Conservation (phyloP, 2,113 vertebrate genomes). For the Marmota flaviventris region DNA sequence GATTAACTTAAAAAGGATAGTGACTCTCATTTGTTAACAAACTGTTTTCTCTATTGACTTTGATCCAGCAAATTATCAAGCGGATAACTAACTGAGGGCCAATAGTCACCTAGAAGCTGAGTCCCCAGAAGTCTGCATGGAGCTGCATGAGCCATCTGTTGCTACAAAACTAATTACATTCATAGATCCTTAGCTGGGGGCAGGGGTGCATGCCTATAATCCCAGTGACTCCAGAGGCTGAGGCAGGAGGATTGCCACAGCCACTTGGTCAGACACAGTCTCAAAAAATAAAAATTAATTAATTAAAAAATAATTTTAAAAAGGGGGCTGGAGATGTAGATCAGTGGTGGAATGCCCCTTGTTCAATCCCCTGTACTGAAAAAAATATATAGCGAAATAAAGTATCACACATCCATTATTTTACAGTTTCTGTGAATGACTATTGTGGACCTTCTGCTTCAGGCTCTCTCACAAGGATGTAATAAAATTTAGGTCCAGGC, state of each 20-base stretch:
- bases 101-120: accelerated
- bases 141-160: background rate
- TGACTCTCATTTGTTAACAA: background rate
- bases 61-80: background rate
- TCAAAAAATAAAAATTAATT: too few relatives aligned
- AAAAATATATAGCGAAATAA: too few relatives aligned
- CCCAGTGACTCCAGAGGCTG: too few relatives aligned
- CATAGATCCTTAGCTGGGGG: background rate
- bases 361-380: too few relatives aligned
- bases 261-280: too few relatives aligned
- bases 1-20: background rate
- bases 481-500: background rate
- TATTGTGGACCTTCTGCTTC: background rate
- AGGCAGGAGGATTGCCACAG: too few relatives aligned
- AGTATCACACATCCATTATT: background rate
- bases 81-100: too few relatives aligned
- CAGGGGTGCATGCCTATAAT: too few relatives aligned
- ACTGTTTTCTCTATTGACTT: background rate
- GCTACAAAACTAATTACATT: background rate
- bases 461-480: too few relatives aligned
- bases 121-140: background rate
- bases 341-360: too few relatives aligned
- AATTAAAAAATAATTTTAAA: too few relatives aligned
- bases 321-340: too few relatives aligned
- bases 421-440: background rate